These are phyloP conservation scores for Fulmarus glacialis DNA, from an alignment of 2,113 vertebrate species.

Conservation along the genomic window DNA sequence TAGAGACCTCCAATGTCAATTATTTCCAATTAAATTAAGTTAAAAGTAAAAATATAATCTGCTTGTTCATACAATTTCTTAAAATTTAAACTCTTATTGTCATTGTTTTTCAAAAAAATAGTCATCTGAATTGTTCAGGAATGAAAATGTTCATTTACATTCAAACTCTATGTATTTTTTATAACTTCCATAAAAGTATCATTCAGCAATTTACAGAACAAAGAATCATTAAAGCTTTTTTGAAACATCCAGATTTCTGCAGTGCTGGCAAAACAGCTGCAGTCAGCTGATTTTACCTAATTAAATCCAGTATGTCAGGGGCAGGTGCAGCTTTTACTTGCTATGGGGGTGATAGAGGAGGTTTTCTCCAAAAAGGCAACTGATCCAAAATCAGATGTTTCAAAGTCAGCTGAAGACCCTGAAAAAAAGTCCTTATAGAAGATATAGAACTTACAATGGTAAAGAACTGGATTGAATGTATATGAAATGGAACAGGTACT, in stretches of 20 bases:
- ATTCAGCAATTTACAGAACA: background rate
- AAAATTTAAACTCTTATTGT: background rate
- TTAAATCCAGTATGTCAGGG: background rate
- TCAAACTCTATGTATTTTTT: background rate
- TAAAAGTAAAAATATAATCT: background rate
- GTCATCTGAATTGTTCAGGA: background rate
- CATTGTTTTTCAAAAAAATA: background rate
- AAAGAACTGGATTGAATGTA: background rate
- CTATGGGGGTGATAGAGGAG: background rate
- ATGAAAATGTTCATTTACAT: background rate
- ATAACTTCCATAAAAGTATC: background rate
- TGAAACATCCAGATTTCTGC: background rate
- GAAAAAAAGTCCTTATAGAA: background rate
- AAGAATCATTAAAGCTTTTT: background rate
- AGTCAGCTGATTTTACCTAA: background rate
- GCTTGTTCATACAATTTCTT: background rate
- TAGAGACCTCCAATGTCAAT: background rate
- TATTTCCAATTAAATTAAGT: background rate
- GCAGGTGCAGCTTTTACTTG: background rate
- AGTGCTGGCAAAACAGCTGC: background rate
- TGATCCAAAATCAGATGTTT: background rate
- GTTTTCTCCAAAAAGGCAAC: background rate
- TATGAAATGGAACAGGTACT: background rate
- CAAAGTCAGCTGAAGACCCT: background rate
- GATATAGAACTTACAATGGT: accelerated